Evolutionary conservation across 1,140 invertebrate genomes (phyloP).

Genomic region (Solenopsis invicta): DNA sequence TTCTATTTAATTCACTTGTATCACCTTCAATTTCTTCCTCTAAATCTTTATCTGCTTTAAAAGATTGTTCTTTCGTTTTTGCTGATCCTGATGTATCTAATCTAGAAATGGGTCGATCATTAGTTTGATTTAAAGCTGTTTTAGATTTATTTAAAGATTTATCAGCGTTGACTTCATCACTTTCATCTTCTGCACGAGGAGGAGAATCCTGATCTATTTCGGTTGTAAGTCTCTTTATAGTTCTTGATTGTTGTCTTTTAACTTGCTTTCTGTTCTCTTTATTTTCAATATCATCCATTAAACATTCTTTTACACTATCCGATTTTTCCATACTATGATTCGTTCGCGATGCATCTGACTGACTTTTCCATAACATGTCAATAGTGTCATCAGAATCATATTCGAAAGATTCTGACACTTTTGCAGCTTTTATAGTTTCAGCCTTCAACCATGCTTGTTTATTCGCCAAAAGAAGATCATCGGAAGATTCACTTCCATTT

Average conservation of each 20-base stretch:
- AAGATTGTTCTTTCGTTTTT: not conserved
- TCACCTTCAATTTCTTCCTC: slow-evolving; percentile 18
- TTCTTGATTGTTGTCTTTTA: not conserved
- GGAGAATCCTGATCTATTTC: not conserved
- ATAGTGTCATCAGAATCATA: slow-evolving; percentile 75
- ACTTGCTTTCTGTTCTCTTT: not conserved
- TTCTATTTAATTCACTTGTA: slow-evolving; percentile 1
- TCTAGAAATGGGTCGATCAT: not conserved
- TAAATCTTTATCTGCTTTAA: not conserved
- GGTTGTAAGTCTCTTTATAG: not conserved
- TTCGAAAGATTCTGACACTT: slow-evolving; percentile 47
- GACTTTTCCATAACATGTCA: slow-evolving; percentile 50
- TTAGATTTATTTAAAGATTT: not conserved
- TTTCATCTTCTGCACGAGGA: not conserved
- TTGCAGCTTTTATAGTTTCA: slow-evolving; percentile 35
- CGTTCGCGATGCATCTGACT: not conserved
- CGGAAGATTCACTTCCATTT: slow-evolving; percentile 69
- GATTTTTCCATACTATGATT: not conserved
- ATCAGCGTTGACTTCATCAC: not conserved
- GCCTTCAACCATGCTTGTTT: slow-evolving; percentile 55
- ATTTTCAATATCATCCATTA: not conserved
- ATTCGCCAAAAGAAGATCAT: slow-evolving; percentile 71
- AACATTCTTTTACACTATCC: not conserved
- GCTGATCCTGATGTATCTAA: not conserved
- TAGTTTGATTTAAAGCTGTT: not conserved